A percentile compares a stretch with the other conserved stretches of the same genome.
Conservation (phyloP, 35 echinoderm and acorn worm genomes). For the Apostichopus japonicus region DNA sequence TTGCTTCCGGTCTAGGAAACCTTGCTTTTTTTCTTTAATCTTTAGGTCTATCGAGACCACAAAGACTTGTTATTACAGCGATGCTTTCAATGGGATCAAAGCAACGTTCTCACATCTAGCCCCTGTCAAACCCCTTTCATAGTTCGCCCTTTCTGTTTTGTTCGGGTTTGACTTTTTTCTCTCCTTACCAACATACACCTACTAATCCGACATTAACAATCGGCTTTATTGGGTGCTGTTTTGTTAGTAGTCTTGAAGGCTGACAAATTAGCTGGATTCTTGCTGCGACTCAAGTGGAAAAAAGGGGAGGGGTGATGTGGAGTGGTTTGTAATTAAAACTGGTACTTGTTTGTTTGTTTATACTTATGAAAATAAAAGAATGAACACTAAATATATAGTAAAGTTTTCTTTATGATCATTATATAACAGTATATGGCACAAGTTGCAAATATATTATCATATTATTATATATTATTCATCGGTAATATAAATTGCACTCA, state of each 20-base stretch:
- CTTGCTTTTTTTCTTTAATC: neutral
- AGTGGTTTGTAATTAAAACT: too few relatives aligned
- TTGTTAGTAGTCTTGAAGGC: neutral
- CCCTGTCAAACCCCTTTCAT: neutral
- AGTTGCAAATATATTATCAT: too few relatives aligned
- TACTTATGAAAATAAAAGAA: too few relatives aligned
- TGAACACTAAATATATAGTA: too few relatives aligned
- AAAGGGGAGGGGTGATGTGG: too few relatives aligned
- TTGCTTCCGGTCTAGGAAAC: neutral
- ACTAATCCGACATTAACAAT: conserved; percentile 33
- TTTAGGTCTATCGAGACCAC: neutral
- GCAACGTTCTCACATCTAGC: neutral
- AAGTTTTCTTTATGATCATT: too few relatives aligned
- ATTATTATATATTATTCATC: too few relatives aligned
- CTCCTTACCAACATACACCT: neutral
- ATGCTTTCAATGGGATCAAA: conserved; percentile 36
- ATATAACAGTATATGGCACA: too few relatives aligned
- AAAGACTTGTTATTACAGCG: conserved; percentile 37
- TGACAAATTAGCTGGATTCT: conserved; percentile 29
- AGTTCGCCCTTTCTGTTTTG: neutral
- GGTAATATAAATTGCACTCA: too few relatives aligned
- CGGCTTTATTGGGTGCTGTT: neutral
- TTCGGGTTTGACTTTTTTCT: neutral
- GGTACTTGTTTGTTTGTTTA: too few relatives aligned
- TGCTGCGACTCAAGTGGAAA: neutral